Conservation (phyloP, 2,797 vertebrate species). For the Rhinophrynus dorsalis region DNA sequence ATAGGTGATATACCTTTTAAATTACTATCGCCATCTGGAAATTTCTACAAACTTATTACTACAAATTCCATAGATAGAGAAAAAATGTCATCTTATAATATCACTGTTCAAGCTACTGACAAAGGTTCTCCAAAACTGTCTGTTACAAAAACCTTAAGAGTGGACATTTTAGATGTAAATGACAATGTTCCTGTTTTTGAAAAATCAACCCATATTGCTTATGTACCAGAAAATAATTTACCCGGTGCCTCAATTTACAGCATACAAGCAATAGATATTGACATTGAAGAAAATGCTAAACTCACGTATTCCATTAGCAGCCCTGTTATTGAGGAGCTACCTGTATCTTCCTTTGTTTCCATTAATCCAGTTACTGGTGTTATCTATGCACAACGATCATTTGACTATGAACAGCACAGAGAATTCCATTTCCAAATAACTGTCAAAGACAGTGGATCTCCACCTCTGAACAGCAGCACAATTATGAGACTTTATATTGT, state of each 20-base stretch:
- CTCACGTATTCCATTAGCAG: conserved; percentile 60
- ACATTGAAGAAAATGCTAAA: conserved; percentile 23
- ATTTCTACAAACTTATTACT: conserved; percentile 55
- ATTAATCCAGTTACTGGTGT: conserved; percentile 40
- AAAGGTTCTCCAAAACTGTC: conserved; percentile 54
- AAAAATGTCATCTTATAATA: conserved; percentile 62
- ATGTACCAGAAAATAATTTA: conserved; percentile 58
- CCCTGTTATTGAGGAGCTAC: conserved; percentile 48
- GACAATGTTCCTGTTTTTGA: conserved; percentile 58
- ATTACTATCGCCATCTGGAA: conserved; percentile 49
- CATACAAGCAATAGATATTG: conserved; percentile 46
- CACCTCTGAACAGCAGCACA: conserved; percentile 66
- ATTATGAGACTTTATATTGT: conserved; percentile 72
- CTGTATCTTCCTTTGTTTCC: conserved; percentile 37
- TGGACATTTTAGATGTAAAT: conserved; percentile 55
- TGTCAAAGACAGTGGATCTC: conserved; percentile 57
- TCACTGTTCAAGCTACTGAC: conserved; percentile 58
- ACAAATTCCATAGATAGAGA: conserved; percentile 54
- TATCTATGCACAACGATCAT: conserved; percentile 50
- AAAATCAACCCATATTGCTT: conserved; percentile 45
- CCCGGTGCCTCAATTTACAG: conserved; percentile 47
- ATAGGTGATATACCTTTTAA: conserved; percentile 49
- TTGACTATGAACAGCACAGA: conserved; percentile 61
- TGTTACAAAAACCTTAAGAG: conserved; percentile 37
- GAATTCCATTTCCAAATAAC: conserved; percentile 53